phyloP scores from a whole-genome alignment of 35 echinoderm and acorn worm genomes.

The Apostichopus californicus region DNA sequence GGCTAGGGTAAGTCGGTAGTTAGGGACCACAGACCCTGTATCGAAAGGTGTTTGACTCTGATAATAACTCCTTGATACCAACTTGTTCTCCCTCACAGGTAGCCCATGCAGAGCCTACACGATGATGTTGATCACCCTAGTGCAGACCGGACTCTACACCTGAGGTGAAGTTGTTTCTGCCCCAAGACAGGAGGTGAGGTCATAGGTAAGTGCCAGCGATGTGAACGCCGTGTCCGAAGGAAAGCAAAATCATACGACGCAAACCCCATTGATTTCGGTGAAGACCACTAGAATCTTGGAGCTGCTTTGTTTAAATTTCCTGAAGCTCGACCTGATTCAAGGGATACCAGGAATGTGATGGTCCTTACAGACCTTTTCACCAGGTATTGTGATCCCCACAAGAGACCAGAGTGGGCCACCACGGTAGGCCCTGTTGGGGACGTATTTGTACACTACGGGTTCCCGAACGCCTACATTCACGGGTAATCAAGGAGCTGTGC shows the following conservation, averaged over 20 bases:
- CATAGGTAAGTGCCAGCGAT: not conserved
- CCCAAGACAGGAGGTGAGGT: not conserved
- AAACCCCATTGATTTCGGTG: slow-evolving; percentile 55
- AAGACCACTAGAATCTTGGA: slow-evolving; percentile 56
- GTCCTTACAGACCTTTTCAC: slow-evolving; percentile 72
- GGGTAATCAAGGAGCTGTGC: slow-evolving; percentile 60
- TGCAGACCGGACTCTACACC: slow-evolving; percentile 27
- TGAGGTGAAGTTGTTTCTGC: slow-evolving; percentile 7
- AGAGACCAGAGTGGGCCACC: slow-evolving; percentile 52
- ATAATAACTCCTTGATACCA: not conserved
- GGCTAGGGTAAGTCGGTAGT: not conserved
- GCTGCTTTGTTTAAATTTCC: slow-evolving; percentile 51
- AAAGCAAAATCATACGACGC: not conserved
- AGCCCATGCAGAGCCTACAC: not conserved
- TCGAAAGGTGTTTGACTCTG: not conserved
- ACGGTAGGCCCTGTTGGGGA: not conserved
- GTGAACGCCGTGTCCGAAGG: not conserved
- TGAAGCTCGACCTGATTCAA: not conserved
- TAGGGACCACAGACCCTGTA: not conserved
- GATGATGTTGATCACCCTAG: slow-evolving; percentile 42
- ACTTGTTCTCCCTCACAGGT: slow-evolving; percentile 24
- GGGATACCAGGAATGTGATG: slow-evolving; percentile 48
- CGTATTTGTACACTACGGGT: slow-evolving; percentile 55
- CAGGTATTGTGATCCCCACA: slow-evolving; percentile 61
- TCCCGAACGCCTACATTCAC: slow-evolving; percentile 55